Evolutionary conservation across 2,113 vertebrate species (phyloP), one percentile per base, ranked within the genome.

Genomic region (Phocoena sinus): DNA sequence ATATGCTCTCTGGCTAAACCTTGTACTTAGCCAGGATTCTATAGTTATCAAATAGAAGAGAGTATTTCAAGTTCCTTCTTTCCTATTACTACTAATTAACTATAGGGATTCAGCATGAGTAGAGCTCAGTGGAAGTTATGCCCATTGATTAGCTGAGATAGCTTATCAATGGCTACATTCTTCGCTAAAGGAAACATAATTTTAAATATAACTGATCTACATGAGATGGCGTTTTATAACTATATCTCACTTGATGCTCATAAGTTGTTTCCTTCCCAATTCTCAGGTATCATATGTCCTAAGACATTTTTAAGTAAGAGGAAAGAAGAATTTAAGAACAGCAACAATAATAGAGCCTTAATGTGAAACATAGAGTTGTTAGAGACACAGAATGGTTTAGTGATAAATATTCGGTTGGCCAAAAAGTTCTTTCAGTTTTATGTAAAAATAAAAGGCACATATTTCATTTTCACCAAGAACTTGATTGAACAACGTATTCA

Each of bases 1-100:
- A 99, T 99, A 99, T 98, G 98, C 98, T 99, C 98, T 95, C 98
- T 98, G 98, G 98, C 99, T 99, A 99, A 99, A 99, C 98, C 98
- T 98, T 96, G 95, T 97, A 99, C 98, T 99, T 99, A 99, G 99
- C 99, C 98, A 98, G 99, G 99, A 99, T 99, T 99, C 98, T 98
- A 97, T 96, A 98, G 98, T 99, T 99, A 99, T 99, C 99, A 99
- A 99, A 99, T 97, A 98, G 97, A 94, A 98, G 98, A 96, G 98
- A 97, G 97, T 98, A 99, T 99, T 99, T 98, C 98, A 98, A 98
- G 98, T 99, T 99, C 95, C 97, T 88, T 98, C 93, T 96, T 94
- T 91, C 94, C 97, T 83, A 97, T 98, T 98, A 97, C 98, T 99
- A 97, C 98, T 99, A 98, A 97, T 97, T 99, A 98, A 97, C 97